Conservation (phyloP, 1,140 invertebrate genomes). For the Pseudomyrmex flavicornis region DNA sequence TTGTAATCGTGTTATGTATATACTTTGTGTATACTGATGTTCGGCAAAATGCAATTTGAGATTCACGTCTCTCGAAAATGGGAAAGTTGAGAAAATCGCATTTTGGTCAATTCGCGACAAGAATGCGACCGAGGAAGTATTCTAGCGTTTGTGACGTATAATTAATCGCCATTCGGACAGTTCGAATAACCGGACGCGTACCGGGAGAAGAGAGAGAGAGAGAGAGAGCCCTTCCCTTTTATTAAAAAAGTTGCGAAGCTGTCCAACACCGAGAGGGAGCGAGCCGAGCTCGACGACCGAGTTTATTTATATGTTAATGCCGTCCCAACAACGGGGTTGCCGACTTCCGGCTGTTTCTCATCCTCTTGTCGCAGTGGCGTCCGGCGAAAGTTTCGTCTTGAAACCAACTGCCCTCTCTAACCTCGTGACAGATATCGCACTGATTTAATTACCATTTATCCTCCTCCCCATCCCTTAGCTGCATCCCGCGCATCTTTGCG, state of each 20-base stretch:
- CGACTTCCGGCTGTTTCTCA: conserved; percentile 68
- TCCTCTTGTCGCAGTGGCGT: conserved; percentile 20
- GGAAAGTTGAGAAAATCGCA: background rate
- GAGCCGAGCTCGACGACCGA: conserved; percentile 37
- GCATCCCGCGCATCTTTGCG: too few relatives aligned
- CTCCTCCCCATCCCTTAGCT: background rate
- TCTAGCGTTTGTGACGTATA: conserved; percentile 42
- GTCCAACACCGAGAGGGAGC: conserved; percentile 48
- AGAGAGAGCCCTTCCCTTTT: conserved; percentile 58
- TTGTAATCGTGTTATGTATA: background rate
- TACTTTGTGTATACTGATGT: background rate
- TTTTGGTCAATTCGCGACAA: conserved; percentile 29
- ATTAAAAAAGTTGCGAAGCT: conserved; percentile 69
- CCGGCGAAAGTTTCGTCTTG: conserved; percentile 75
- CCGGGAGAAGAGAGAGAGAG: too few relatives aligned
- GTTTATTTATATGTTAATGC: conserved; percentile 75
- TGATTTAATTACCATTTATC: conserved; percentile 77
- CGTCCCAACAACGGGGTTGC: conserved; percentile 62
- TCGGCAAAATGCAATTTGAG: background rate
- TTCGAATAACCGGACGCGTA: conserved; percentile 10
- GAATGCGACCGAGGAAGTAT: background rate
- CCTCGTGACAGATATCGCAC: conserved; percentile 66
- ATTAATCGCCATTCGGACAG: conserved; percentile 65
- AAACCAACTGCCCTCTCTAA: conserved; percentile 50
- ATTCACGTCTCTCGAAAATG: background rate